Percentiles rank a stretch among this genome's conserved stretches.
Evolutionary conservation across 2,888 invertebrate species (phyloP).

Genomic region (Mesoligia furuncula): DNA sequence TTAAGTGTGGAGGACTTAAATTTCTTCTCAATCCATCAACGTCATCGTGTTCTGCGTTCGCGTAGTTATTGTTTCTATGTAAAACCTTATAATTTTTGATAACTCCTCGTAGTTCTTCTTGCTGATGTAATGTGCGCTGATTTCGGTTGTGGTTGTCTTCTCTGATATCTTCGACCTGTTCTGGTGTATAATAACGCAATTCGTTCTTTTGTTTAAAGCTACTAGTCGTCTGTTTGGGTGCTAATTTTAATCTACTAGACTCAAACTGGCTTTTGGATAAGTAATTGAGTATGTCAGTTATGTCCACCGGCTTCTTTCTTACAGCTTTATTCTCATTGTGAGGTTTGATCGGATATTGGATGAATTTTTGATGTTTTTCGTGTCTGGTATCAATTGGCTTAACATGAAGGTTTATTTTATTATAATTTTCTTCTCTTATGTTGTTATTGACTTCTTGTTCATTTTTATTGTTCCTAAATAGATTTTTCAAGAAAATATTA

Average conservation of each 20-base stretch:
- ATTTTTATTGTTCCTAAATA: constrained; percentile 72
- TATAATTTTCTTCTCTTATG: constrained; percentile 62
- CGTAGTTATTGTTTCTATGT: constrained; percentile 80
- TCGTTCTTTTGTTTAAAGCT: constrained; percentile 73
- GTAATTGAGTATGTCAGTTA: constrained; percentile 82
- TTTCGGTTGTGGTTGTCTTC: constrained; percentile 68
- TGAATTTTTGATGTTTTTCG: constrained; percentile 77
- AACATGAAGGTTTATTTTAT: constrained; percentile 55
- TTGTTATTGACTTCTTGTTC: constrained; percentile 65
- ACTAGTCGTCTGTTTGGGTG: constrained; percentile 68
- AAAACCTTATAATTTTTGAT: constrained; percentile 87
- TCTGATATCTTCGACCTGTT: constrained; percentile 62
- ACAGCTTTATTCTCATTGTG: constrained; percentile 74
- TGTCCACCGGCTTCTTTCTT: constrained; percentile 79
- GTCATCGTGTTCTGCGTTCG: constrained; percentile 71
- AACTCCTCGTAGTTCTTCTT: constrained; percentile 81
- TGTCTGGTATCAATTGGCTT: constrained; percentile 70
- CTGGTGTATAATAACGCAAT: constrained; percentile 69
- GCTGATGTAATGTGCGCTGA: constrained; percentile 73
- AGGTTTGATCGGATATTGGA: constrained; percentile 74
- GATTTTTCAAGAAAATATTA: constrained; percentile 83
- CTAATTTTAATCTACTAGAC: constrained; percentile 80
- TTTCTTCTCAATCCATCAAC: constrained; percentile 73
- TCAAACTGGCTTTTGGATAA: constrained; percentile 85
- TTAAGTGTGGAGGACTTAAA: constrained; percentile 76